Evolutionary conservation across 2,113 vertebrate genomes (phyloP).

Genomic region (Notarius quadriscutis): DNA sequence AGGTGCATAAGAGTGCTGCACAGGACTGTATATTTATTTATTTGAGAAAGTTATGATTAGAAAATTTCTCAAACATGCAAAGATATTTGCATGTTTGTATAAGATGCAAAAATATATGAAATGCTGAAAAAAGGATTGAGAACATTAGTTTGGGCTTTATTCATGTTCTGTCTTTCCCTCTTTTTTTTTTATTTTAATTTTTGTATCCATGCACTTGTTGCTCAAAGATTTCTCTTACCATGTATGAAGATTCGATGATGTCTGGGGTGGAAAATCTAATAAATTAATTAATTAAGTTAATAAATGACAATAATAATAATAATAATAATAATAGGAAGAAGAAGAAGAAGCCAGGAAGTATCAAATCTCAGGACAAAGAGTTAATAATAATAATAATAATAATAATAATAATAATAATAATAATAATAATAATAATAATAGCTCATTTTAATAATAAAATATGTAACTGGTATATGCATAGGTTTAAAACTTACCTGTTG

Average conservation of each 20-base stretch:
- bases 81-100: not conserved
- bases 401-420: not conserved
- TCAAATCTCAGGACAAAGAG: too few species aligned
- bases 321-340: not conserved
- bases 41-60: not conserved
- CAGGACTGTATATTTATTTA: not conserved
- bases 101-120: not conserved
- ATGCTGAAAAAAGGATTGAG: not conserved
- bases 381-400: not conserved
- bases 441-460: not conserved
- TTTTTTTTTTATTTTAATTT: not conserved
- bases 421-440: not conserved
- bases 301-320: not conserved
- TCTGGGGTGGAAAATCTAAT: not conserved
- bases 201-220: not conserved
- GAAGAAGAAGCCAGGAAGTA: not conserved
- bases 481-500: constrained; percentile 23
- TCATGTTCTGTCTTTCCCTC: not conserved
- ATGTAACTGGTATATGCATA: not conserved
- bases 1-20: not conserved
- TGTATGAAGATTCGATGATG: not conserved
- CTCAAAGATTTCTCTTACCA: constrained; percentile 39
- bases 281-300: not conserved
- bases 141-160: not conserved
- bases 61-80: not conserved